These are phyloP conservation scores for Sycophaga agraensis DNA, from an alignment of 1,140 invertebrate species.

Conservation along the genomic window DNA sequence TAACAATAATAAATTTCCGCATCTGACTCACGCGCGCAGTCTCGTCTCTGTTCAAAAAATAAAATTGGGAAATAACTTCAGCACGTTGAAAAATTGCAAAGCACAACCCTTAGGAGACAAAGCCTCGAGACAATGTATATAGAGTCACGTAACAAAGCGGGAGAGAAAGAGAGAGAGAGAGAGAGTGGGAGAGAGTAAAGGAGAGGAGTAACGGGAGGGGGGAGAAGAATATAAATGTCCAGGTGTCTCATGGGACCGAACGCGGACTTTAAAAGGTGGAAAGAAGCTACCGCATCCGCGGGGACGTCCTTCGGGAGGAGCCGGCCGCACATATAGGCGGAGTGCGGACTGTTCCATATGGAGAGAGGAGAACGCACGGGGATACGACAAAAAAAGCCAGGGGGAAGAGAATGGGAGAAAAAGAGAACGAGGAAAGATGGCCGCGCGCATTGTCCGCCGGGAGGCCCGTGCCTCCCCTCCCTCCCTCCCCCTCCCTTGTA, in stretches of 20 bases:
- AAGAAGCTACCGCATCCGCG: slow-evolving; percentile 13
- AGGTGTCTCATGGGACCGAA: not conserved
- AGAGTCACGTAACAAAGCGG: not conserved
- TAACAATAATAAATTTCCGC: too few relatives aligned
- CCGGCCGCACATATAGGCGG: slow-evolving; percentile 31
- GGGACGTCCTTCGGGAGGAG: slow-evolving; percentile 27
- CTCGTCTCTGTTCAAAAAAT: too few relatives aligned
- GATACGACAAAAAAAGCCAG: not conserved
- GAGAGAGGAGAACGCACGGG: slow-evolving; percentile 32
- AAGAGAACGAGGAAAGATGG: slow-evolving; percentile 51
- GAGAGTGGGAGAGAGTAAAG: not conserved
- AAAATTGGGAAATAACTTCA: too few relatives aligned
- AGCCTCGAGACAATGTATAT: not conserved
- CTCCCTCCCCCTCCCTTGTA: slow-evolving; percentile 41
- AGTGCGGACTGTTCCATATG: slow-evolving; percentile 53
- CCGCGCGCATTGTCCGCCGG: slow-evolving; percentile 52
- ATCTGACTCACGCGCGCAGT: too few relatives aligned
- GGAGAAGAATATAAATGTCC: too few relatives aligned
- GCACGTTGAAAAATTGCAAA: not conserved
- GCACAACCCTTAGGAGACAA: not conserved
- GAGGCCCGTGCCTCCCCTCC: slow-evolving; percentile 26
- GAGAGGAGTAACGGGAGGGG: too few relatives aligned
- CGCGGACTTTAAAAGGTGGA: slow-evolving; percentile 9
- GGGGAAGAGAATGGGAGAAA: slow-evolving; percentile 32
- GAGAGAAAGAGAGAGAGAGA: not conserved